These are phyloP conservation scores for Aleiodes leptofemur DNA, from an alignment of 2,888 invertebrate genomes.

Conservation along the genomic window DNA sequence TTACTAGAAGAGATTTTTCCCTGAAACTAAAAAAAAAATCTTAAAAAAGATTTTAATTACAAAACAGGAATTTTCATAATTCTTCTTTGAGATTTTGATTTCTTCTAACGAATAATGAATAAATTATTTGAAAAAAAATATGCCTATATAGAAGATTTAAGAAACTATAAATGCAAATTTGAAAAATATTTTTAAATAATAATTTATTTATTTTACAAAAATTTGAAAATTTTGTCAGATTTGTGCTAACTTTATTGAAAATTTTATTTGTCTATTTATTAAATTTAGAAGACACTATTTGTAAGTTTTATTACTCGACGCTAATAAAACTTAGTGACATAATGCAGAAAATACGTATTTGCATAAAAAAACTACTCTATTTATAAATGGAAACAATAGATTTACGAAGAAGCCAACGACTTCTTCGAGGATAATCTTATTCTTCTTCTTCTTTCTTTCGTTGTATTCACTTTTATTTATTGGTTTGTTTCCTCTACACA, in stretches of 20 bases:
- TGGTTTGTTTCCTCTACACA: slow-evolving; percentile 1
- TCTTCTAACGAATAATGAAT: no score
- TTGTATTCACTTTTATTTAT: slow-evolving; percentile 11
- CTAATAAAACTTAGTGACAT: slow-evolving; percentile 14
- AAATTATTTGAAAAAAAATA: no score
- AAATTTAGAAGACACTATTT: slow-evolving; percentile 1
- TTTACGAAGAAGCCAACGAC: slow-evolving; percentile 12
- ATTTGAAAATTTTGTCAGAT: no score
- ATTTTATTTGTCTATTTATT: slow-evolving; percentile 5
- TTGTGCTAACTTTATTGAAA: not conserved
- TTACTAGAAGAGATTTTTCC: not conserved
- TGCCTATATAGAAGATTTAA: not conserved
- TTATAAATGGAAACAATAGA: slow-evolving; percentile 7
- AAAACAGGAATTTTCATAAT: no score
- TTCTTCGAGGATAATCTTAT: slow-evolving; percentile 4
- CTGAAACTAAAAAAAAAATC: not conserved
- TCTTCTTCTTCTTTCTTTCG: slow-evolving; percentile 5
- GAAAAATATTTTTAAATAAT: no score
- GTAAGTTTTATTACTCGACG: slow-evolving; percentile 2
- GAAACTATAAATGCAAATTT: no score
- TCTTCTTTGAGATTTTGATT: no score
- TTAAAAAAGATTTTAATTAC: not conserved
- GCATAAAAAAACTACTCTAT: not conserved
- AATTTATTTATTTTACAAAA: no score
- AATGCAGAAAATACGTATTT: not conserved